Evolutionary conservation across 2,797 vertebrate species (phyloP).

Genomic region (Etheostoma perlongum): DNA sequence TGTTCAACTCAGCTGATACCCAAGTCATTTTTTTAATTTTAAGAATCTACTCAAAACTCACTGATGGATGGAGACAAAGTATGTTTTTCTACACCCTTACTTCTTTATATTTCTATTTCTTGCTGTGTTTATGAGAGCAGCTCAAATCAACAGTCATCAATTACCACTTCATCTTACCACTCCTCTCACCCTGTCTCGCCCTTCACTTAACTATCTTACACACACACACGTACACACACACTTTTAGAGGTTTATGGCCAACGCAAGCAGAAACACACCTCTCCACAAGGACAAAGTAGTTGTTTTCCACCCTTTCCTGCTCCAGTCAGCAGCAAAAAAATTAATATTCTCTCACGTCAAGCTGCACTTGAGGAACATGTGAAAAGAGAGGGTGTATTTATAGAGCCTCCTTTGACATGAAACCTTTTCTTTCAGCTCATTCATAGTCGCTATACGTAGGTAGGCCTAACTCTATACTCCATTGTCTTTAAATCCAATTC

Average conservation of each 20-base stretch:
- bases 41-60: constrained; percentile 13
- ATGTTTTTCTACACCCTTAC: constrained; percentile 1
- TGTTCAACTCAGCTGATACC: background rate
- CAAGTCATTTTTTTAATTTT: constrained; percentile 18
- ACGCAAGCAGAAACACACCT: constrained; percentile 75
- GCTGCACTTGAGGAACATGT: constrained; percentile 56
- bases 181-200: constrained; percentile 31
- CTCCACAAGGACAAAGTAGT: constrained; percentile 74
- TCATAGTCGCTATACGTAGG: background rate
- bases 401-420: constrained; percentile 60
- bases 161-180: constrained; percentile 56
- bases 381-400: constrained; percentile 62
- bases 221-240: constrained; percentile 26
- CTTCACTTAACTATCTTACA: constrained; percentile 44
- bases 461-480: background rate
- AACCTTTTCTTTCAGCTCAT: constrained; percentile 50
- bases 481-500: background rate
- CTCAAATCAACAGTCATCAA: constrained; percentile 65
- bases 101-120: constrained; percentile 25
- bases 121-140: constrained; percentile 41
- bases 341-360: constrained; percentile 71
- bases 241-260: constrained; percentile 64
- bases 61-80: constrained; percentile 21
- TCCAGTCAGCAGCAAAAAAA: constrained; percentile 69
- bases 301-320: constrained; percentile 70